Evolutionary conservation across 1,140 invertebrate species (phyloP), one percentile per base, ranked within the genome.

Genomic region (Sminthurides bifidus): DNA sequence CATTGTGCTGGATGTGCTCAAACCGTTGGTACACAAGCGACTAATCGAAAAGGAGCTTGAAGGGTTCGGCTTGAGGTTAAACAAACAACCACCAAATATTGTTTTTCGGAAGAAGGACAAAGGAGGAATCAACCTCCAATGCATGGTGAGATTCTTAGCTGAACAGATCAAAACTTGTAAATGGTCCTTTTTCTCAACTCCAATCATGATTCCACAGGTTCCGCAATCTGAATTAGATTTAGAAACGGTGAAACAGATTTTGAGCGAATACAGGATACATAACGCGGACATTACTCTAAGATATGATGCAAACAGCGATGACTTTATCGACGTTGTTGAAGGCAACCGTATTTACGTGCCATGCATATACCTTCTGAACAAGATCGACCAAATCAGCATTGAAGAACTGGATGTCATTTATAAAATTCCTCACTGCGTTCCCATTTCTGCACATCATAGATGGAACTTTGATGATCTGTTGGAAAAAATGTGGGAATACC

Each of bases 401-500:
- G 85, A 97, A 77, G 95, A 98, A 73, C 72, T 98, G 65, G 95
- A 99, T 70, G 83, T 99, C 43, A 97, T 99, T 69, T 98, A 97
- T 73, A 94, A 94, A 77, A 94, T 99, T 69, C 95, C 96, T 2
- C 95, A 99, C 71, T 95, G 91, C 70, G 93, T 99, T 14, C 96
- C 96, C 0, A 97, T 99, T 61, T 98, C 94, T 52, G 96, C 96
- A 51, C 95, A 99, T 77, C 94, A 99, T 71, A 91, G 90, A 68
- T 99, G 96, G 96, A 99, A 99, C 71, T 99, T 98, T 74, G 96
- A 99, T 74, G 95, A 98, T 73, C 73, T 99, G 45, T 72, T 99
- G 15, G 94, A 99, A 71, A 95, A 92, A 72, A 96, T 98, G 85
- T 99, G 96, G 96, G 84, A 93, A 60, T 99, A 99, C 70, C 73